phyloP scores from a whole-genome alignment of 2,888 invertebrate species.

The Bembecia ichneumoniformis region DNA sequence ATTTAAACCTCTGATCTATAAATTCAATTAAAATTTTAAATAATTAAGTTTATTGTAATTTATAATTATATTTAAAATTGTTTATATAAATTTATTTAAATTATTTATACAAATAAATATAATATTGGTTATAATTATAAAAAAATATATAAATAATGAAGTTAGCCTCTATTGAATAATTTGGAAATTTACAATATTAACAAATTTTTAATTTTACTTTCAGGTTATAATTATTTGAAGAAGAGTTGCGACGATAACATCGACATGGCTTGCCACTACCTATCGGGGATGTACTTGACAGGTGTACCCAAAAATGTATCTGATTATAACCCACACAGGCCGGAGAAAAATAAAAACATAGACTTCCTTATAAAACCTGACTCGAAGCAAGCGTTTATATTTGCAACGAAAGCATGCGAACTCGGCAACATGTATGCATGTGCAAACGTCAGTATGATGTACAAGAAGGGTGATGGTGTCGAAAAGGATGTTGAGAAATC shows the following conservation, averaged over 20 bases:
- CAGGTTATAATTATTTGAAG: conserved; percentile 74
- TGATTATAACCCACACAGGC: conserved; percentile 47
- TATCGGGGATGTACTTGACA: conserved; percentile 83
- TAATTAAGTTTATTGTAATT: too few species aligned
- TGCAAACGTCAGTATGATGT: conserved; percentile 91
- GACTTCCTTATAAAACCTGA: conserved; percentile 76
- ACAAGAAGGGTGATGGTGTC: conserved; percentile 86
- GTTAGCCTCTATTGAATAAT: too few species aligned
- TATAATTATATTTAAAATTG: too few species aligned
- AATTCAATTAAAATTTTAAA: too few species aligned
- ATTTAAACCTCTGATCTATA: too few species aligned
- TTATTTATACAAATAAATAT: too few species aligned
- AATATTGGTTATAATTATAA: too few species aligned
- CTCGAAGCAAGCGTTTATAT: conserved; percentile 83
- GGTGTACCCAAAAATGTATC: conserved; percentile 77
- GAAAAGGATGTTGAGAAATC: conserved; percentile 80
- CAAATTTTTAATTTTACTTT: conserved; percentile 6
- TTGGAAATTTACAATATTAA: too few species aligned
- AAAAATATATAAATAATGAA: too few species aligned
- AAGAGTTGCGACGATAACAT: conserved; percentile 74
- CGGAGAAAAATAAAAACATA: conserved; percentile 48
- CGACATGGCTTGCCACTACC: conserved; percentile 83
- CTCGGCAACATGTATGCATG: conserved; percentile 89
- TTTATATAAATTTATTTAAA: too few species aligned
- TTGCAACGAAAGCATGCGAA: conserved; percentile 85